Percentiles rank a stretch among this genome's conserved stretches.
Conservation (phyloP, 2,797 vertebrate species). For the Esox lucius region DNA sequence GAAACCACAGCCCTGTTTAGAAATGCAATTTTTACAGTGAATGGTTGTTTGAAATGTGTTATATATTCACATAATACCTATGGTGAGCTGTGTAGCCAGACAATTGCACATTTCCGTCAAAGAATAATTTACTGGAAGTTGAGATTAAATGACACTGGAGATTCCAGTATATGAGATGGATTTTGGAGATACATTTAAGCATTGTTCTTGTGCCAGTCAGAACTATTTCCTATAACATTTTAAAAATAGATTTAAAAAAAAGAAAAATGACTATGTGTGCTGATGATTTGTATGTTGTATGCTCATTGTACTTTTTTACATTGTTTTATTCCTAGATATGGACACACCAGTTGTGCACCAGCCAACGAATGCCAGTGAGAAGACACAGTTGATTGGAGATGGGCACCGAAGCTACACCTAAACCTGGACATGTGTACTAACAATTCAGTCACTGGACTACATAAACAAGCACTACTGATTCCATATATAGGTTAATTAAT, state of each 20-base stretch:
- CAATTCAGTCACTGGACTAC: not conserved
- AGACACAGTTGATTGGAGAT: conserved; percentile 87
- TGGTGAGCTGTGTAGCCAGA: not conserved
- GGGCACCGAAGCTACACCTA: conserved; percentile 74
- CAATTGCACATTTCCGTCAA: not conserved
- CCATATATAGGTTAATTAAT: not conserved
- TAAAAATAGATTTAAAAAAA: not conserved
- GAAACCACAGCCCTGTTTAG: not conserved
- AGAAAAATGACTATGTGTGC: not conserved
- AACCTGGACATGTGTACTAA: not conserved
- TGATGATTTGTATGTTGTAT: not conserved
- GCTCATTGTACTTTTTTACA: not conserved
- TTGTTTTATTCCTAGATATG: conserved; percentile 65
- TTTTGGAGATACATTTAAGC: not conserved
- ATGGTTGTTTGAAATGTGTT: not conserved
- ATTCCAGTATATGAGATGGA: not conserved
- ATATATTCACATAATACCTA: not conserved
- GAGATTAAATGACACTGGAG: not conserved
- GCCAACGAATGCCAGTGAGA: conserved; percentile 81
- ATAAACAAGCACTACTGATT: not conserved
- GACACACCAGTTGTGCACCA: conserved; percentile 80
- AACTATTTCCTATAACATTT: not conserved
- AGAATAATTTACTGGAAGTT: not conserved
- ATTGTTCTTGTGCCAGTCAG: not conserved
- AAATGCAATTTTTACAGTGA: not conserved